Evolutionary conservation across 2,797 vertebrate species (phyloP).

Genomic region (Pangasius sanitwongsei): DNA sequence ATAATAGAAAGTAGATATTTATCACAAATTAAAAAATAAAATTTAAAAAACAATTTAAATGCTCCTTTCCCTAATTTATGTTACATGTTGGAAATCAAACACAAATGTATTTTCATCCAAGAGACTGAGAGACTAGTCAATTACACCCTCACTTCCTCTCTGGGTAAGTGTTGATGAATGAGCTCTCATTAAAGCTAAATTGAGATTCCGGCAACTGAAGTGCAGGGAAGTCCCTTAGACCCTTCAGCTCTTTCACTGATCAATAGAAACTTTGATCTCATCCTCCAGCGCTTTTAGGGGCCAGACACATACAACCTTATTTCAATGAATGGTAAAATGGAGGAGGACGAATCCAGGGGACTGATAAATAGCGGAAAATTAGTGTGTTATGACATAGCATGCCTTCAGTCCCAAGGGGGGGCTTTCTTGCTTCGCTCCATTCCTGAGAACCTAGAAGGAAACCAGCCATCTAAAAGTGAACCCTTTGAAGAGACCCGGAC

Average conservation of each 20-base stretch:
- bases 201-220: slow-evolving; percentile 62
- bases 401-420: slow-evolving; percentile 79
- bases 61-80: neutral
- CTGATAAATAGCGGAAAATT: slow-evolving; percentile 76
- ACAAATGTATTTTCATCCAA: slow-evolving; percentile 37
- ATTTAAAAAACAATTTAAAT: too few species aligned
- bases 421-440: slow-evolving; percentile 68
- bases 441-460: slow-evolving; percentile 70
- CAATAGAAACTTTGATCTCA: slow-evolving; percentile 76
- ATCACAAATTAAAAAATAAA: neutral
- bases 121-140: slow-evolving; percentile 32
- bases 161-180: slow-evolving; percentile 52
- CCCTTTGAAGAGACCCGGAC: slow-evolving; percentile 76
- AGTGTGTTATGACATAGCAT: slow-evolving; percentile 74
- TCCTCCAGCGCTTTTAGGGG: slow-evolving; percentile 63
- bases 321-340: slow-evolving; percentile 70
- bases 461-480: slow-evolving; percentile 64
- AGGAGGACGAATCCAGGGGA: slow-evolving; percentile 72
- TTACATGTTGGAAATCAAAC: slow-evolving; percentile 21
- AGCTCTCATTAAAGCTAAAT: slow-evolving; percentile 65
- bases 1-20: neutral
- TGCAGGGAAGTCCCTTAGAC: slow-evolving; percentile 61
- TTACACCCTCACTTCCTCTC: slow-evolving; percentile 42
- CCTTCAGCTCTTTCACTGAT: slow-evolving; percentile 66
- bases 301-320: slow-evolving; percentile 69